Base-by-base conservation (phyloP, 2,888 invertebrate genomes). In the Ectobius pallidus region DNA sequence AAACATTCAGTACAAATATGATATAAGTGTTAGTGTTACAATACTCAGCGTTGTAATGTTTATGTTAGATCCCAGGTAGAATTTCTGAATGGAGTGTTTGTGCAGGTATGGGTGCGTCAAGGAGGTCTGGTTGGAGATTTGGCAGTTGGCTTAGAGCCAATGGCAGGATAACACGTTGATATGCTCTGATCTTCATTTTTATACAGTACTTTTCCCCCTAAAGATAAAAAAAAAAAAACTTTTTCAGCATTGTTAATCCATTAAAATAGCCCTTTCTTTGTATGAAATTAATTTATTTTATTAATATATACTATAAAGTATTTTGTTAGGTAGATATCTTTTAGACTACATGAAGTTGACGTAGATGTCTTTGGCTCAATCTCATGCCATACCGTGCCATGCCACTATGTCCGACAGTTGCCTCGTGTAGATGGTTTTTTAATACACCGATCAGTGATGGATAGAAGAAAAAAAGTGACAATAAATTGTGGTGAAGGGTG, bases 1-100 rank as follows among this genome's bases (percentile, higher is more conserved):
- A 74, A 73, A 74, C 67, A 70, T 68, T 73, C 70, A 74, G 74
- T 74, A 74, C 74, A 74, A 74, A 74, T 72, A 67, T 49, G 27
- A 69, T 61, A 39, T 65, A 67, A 71, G 71, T 25, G 30, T 65
- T 67, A 71, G 65, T 71, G 67, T 71, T 52, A 58, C 65, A 71
- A 71, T 71, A 71, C 71, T 71, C 71, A 71, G 65, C 67, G 30
- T 58, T 30, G 25, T 58, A 30, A 6, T 30, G 7, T 58, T 30
- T 58, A n/a, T 58, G 32, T 58, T 32, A 58, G 3, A 16, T 14
- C 30, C 4, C 30, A 32, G 22, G 16, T 58, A 58, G 30, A 58
- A 58, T 6, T 30, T 6, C 11, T 34, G 11, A 7, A n/a, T 58
- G 25, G 58, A 58, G n/a, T 58, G 58, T 25, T 18, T 58, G 32